Conservation (phyloP, 2,113 vertebrate genomes). For the Prinia subflava region DNA sequence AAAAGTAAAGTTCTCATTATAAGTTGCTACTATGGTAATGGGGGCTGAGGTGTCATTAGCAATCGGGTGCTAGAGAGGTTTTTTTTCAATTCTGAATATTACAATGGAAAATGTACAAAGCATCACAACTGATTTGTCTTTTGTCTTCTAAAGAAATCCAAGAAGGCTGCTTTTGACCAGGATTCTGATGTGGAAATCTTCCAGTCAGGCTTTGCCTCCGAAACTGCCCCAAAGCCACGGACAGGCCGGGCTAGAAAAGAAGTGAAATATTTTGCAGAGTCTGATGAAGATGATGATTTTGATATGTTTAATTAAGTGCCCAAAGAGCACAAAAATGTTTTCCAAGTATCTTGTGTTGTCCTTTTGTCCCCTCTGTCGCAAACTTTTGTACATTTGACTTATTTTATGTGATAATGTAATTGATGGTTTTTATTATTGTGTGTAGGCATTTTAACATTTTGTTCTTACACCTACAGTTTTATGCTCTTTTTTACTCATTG, state of each 20-base stretch:
- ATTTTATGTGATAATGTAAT: slow-evolving; percentile 93
- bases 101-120: background rate
- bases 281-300: slow-evolving; percentile 86
- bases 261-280: slow-evolving; percentile 93
- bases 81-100: background rate
- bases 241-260: slow-evolving; percentile 91
- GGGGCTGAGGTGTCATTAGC: background rate
- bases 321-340: slow-evolving; percentile 75
- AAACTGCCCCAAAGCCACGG: slow-evolving; percentile 77
- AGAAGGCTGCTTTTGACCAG: slow-evolving; percentile 81
- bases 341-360: slow-evolving; percentile 80
- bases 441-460: slow-evolving; percentile 99
- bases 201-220: slow-evolving; percentile 73
- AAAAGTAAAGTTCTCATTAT: fast-evolving
- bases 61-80: background rate
- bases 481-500: slow-evolving; percentile 94
- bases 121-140: background rate
- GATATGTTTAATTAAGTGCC: slow-evolving; percentile 92
- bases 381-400: slow-evolving; percentile 98
- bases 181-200: slow-evolving; percentile 85
- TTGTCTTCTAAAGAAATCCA: slow-evolving; percentile 78
- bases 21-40: background rate
- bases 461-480: slow-evolving; percentile 95
- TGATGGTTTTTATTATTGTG: slow-evolving; percentile 94
- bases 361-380: slow-evolving; percentile 83